Evolutionary conservation across 1,140 invertebrate species (phyloP).

Genomic region (Cylas formicarius): DNA sequence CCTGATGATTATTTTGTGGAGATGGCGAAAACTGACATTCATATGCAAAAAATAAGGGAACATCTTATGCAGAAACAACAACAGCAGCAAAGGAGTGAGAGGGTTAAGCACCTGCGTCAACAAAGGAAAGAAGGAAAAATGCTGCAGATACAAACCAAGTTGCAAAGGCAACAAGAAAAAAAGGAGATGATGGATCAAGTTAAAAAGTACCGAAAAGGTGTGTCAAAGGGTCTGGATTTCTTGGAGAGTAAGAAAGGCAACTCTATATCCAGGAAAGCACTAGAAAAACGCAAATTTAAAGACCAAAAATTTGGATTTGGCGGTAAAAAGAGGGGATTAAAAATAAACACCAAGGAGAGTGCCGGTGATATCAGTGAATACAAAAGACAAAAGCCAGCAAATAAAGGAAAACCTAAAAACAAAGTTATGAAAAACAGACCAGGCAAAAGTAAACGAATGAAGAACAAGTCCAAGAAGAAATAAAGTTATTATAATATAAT

Average conservation of each 20-base stretch:
- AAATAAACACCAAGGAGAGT: constrained; percentile 81
- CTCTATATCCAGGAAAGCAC: constrained; percentile 45
- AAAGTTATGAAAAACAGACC: constrained; percentile 26
- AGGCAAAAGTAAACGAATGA: constrained; percentile 34
- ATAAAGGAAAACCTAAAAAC: constrained; percentile 14
- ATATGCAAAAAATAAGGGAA: constrained; percentile 93
- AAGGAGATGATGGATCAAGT: constrained; percentile 75
- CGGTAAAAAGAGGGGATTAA: constrained; percentile 86
- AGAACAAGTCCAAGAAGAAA: constrained; percentile 26
- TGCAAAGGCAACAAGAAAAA: constrained; percentile 71
- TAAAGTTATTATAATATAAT: too few species aligned
- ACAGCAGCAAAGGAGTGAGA: constrained; percentile 76
- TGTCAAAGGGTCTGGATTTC: constrained; percentile 71
- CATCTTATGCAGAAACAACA: constrained; percentile 79
- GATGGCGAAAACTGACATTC: constrained; percentile 96
- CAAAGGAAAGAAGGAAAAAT: constrained; percentile 91
- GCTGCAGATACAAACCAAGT: constrained; percentile 69
- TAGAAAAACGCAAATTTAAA: constrained; percentile 60
- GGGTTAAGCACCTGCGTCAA: constrained; percentile 78
- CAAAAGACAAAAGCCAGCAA: constrained; percentile 21
- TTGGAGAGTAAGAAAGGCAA: constrained; percentile 67
- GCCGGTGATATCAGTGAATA: constrained; percentile 58
- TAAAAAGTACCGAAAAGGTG: constrained; percentile 79
- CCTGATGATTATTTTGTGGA: constrained; percentile 98
- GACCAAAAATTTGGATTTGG: constrained; percentile 92